Base-by-base conservation (phyloP, 2,888 invertebrate species). In the Cheilosia soror region DNA sequence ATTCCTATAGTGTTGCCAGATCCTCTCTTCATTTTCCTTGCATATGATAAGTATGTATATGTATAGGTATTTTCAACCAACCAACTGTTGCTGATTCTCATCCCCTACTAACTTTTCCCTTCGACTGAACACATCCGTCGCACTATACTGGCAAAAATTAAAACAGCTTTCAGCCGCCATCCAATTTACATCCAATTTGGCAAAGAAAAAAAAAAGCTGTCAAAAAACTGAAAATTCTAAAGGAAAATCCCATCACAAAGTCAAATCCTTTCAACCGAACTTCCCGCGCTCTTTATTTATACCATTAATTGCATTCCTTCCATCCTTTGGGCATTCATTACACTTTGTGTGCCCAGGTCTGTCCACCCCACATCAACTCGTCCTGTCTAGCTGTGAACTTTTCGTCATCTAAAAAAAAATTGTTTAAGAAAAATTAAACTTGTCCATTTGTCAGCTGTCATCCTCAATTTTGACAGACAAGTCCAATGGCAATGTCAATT, bases 401-500 rank as follows among this genome's bases (percentile, higher is more conserved):
- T 76, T 75, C 63, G 33, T 80, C 66, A 79, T 79, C 62, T 20
- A 11, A 4, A 33, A 4, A 33, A n/a, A 37, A 51, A 2, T 58
- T 47, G 11, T 7, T 53, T 31, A 58, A 69, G 33, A 73, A 63
- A 75, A 80, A 84, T 75, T 81, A 76, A 81, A 85, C 72, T 81
- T 85, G 65, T 81, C 81, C 85, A 85, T 85, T 85, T 85, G 85
- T 81, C 85, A 81, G 76, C 68, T 85, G 85, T 85, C 85, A 76
- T 72, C 71, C 81, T 77, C 81, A 77, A 85, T 85, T 20, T 85
- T 85, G 85, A 85, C 81, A 81, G 85, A 85, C 81, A 85, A 81
- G 75, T 85, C 85, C 85, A 81, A 77, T 85, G 85, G 76, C 76
- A 57, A 72, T 81, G 85, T 81, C 85, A 85, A 81, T 85, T 85